These are phyloP conservation scores for Tridacna gigas DNA, from an alignment of 2,888 invertebrate species.

Conservation along the genomic window DNA sequence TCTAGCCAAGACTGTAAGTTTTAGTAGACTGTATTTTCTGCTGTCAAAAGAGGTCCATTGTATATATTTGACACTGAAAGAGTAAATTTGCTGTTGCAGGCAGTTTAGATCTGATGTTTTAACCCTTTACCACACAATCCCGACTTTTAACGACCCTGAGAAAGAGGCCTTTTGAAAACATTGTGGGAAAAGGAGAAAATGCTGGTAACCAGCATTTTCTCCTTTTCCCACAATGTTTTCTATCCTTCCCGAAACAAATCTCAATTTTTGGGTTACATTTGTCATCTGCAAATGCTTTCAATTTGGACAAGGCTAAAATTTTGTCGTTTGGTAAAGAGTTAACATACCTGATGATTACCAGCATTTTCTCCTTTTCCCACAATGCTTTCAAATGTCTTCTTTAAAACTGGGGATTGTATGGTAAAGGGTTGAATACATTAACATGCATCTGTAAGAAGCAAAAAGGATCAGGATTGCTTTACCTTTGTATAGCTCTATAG, in stretches of 20 bases:
- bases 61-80: no score
- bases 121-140: no score
- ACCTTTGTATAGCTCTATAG: no score
- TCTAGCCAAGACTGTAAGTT: no score
- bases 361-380: no score
- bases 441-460: background rate
- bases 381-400: no score
- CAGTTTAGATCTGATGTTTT: no score
- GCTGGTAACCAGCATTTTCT: background rate
- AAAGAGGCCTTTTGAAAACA: background rate
- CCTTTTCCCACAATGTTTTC: slow-evolving; percentile 4
- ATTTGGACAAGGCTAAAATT: background rate
- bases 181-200: slow-evolving; percentile 9
- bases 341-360: no score
- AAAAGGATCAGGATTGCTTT: background rate
- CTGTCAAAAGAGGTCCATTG: no score
- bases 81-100: no score
- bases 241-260: background rate
- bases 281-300: background rate
- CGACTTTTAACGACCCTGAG: no score
- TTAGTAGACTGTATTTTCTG: no score
- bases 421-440: background rate
- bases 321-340: background rate
- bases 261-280: background rate
- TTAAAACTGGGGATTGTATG: background rate